These are phyloP conservation scores for Champsocephalus gunnari DNA, from an alignment of 2,797 vertebrate species.

Conservation along the genomic window DNA sequence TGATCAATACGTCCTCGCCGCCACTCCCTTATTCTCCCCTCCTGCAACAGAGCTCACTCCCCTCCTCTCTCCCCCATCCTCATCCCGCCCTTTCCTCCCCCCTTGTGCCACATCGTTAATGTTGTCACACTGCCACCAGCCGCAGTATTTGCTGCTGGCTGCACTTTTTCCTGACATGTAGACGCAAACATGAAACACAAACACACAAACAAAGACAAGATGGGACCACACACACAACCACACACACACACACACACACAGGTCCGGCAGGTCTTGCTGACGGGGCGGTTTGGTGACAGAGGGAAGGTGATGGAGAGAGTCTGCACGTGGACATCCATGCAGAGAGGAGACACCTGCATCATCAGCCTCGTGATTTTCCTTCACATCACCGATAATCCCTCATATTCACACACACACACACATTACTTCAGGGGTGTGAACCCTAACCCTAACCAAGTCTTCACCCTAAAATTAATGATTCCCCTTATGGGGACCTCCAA, in stretches of 20 bases:
- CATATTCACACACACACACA: neutral
- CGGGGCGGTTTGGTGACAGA: conserved; percentile 51
- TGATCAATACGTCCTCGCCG: conserved; percentile 66
- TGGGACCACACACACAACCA: conserved; percentile 5
- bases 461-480: too few relatives aligned
- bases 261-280: conserved; percentile 58
- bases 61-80: conserved; percentile 4
- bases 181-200: conserved; percentile 48
- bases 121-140: conserved; percentile 54
- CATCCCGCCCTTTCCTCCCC: conserved; percentile 6
- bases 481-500: too few relatives aligned
- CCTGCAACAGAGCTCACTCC: conserved; percentile 18
- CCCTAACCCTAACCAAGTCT: too few relatives aligned
- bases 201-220: conserved; percentile 23
- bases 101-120: conserved; percentile 43
- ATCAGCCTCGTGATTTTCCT: conserved; percentile 53
- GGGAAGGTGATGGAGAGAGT: conserved; percentile 56
- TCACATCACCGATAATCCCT: conserved; percentile 45
- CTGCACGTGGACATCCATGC: conserved; percentile 56
- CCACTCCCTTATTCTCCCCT: conserved; percentile 43
- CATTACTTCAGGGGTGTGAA: too few relatives aligned
- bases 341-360: conserved; percentile 57
- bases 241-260: neutral
- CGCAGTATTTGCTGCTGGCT: conserved; percentile 51
- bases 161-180: conserved; percentile 57